Conservation (phyloP, 2,888 invertebrate genomes). For the Antheraea yamamai region DNA sequence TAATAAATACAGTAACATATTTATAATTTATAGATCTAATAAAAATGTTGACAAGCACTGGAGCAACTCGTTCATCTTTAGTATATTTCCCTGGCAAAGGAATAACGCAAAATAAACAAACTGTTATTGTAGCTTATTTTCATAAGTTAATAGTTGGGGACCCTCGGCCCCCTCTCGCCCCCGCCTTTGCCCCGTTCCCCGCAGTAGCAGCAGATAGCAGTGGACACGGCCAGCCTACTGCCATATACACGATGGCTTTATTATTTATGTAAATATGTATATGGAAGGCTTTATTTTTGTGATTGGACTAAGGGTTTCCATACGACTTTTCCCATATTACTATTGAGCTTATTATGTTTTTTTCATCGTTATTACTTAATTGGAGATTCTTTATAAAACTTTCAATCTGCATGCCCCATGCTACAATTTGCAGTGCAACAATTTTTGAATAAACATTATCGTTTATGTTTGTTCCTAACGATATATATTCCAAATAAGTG, state of each 20-base stretch:
- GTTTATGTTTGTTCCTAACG: too few relatives aligned
- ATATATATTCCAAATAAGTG: too few relatives aligned
- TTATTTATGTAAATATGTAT: constrained; percentile 52
- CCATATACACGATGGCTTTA: constrained; percentile 40
- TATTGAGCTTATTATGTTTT: too few relatives aligned
- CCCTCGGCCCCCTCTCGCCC: constrained; percentile 30
- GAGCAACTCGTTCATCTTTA: constrained; percentile 59
- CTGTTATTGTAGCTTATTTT: constrained; percentile 81
- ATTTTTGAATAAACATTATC: too few relatives aligned
- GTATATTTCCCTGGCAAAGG: constrained; percentile 69
- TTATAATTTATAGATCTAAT: constrained; percentile 1
- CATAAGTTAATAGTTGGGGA: constrained; percentile 77
- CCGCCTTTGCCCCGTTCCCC: not conserved
- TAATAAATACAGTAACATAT: not conserved
- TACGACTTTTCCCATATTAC: not conserved
- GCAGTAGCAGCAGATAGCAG: not conserved
- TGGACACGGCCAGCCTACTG: constrained; percentile 8
- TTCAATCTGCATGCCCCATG: too few relatives aligned
- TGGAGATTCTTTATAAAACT: too few relatives aligned
- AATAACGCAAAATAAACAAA: constrained; percentile 79
- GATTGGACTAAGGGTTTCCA: constrained; percentile 13
- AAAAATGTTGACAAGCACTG: constrained; percentile 52
- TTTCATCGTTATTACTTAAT: too few relatives aligned
- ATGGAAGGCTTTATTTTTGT: constrained; percentile 31
- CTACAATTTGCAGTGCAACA: too few relatives aligned